Evolutionary conservation across 2,888 invertebrate genomes (phyloP).

Genomic region (Bibio marci): DNA sequence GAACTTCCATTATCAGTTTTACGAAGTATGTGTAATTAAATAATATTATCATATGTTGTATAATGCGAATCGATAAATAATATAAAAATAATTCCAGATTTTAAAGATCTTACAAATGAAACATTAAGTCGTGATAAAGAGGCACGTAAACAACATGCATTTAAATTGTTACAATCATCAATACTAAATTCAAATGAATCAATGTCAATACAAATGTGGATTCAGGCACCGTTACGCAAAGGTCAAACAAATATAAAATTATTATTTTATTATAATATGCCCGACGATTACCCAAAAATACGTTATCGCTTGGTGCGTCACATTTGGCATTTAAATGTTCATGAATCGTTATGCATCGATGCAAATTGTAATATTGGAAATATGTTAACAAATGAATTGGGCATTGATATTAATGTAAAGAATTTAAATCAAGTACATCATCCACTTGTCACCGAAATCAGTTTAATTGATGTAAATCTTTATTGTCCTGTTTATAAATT

Average conservation of each 20-base stretch:
- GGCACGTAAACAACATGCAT: constrained; percentile 26
- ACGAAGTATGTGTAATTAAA: constrained; percentile 17
- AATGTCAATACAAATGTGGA: constrained; percentile 35
- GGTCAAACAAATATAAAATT: constrained; percentile 46
- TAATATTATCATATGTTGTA: background rate
- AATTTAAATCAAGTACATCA: constrained; percentile 50
- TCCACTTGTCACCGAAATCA: constrained; percentile 21
- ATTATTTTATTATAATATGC: constrained; percentile 53
- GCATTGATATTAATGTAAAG: constrained; percentile 47
- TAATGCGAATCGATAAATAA: background rate
- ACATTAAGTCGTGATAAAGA: constrained; percentile 28
- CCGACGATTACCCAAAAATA: constrained; percentile 22
- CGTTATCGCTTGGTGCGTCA: constrained; percentile 44
- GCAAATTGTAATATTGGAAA: constrained; percentile 32
- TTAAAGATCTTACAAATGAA: constrained; percentile 24
- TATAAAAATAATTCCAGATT: constrained; percentile 13
- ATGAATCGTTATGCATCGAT: constrained; percentile 40
- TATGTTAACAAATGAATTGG: constrained; percentile 37
- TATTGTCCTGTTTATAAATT: constrained; percentile 23
- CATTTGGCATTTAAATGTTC: constrained; percentile 42
- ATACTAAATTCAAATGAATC: constrained; percentile 21
- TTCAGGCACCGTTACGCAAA: constrained; percentile 47
- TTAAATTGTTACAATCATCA: constrained; percentile 18
- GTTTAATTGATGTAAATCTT: constrained; percentile 20
- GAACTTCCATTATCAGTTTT: constrained; percentile 25